Conservation (phyloP, 2,888 invertebrate species). For the Parnassius apollo region DNA sequence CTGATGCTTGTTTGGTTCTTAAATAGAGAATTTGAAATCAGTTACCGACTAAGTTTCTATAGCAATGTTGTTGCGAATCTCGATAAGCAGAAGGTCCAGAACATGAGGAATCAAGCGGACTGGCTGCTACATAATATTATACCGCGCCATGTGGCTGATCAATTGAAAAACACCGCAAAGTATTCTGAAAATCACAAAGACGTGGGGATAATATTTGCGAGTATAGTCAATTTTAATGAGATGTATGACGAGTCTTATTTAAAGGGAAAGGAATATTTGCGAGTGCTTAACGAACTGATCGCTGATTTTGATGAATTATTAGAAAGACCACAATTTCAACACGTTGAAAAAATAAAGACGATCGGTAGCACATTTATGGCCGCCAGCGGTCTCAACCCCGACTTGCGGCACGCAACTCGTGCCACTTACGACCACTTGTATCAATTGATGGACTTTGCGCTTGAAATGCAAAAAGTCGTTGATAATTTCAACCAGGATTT, state of each 20-base stretch:
- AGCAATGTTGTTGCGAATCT: constrained; percentile 94
- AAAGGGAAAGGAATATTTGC: constrained; percentile 95
- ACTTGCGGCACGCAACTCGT: constrained; percentile 84
- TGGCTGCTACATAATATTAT: constrained; percentile 98
- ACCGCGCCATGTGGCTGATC: constrained; percentile 96
- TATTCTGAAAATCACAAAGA: constrained; percentile 97
- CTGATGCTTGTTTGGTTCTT: constrained; percentile 94
- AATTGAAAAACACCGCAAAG: constrained; percentile 94
- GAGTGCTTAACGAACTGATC: constrained; percentile 97
- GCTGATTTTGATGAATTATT: constrained; percentile 97
- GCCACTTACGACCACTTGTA: constrained; percentile 89
- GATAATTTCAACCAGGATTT: constrained; percentile 94
- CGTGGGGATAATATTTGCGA: constrained; percentile 97
- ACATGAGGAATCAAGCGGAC: constrained; percentile 97
- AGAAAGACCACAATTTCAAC: constrained; percentile 88
- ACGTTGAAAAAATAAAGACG: constrained; percentile 98
- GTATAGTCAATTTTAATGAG: constrained; percentile 98
- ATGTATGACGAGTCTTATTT: constrained; percentile 98
- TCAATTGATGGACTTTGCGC: constrained; percentile 94
- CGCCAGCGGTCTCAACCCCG: constrained; percentile 95
- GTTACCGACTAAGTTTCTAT: constrained; percentile 95
- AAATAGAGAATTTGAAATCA: constrained; percentile 97
- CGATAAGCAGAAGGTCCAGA: constrained; percentile 93
- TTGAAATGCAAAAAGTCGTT: constrained; percentile 94
- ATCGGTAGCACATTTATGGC: constrained; percentile 99